Evolutionary conservation across 2,797 vertebrate species (phyloP).

Genomic region (Chrysocyon brachyurus): DNA sequence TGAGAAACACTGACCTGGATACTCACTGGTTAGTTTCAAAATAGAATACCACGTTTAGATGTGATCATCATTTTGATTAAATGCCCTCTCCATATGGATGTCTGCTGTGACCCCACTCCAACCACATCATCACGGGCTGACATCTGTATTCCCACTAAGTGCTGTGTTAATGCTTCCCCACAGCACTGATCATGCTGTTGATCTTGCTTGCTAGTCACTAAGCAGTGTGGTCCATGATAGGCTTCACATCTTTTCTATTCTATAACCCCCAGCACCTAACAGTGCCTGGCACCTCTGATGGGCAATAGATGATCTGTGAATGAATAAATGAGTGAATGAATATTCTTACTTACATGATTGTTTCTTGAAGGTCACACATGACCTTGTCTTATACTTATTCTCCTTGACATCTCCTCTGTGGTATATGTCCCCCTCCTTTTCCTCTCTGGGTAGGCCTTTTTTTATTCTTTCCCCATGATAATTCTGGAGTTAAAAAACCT

Average conservation of each 20-base stretch:
- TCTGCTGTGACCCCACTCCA: not conserved
- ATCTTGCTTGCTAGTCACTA: not conserved
- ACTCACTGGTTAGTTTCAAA: not conserved
- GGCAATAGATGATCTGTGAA: not conserved
- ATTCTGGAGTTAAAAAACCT: constrained; percentile 19
- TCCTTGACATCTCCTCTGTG: not conserved
- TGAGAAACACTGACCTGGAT: not conserved
- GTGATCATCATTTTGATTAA: not conserved
- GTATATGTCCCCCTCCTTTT: not conserved
- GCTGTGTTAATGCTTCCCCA: not conserved
- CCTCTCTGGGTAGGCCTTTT: not conserved
- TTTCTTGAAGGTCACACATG: not conserved
- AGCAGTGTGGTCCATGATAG: not conserved
- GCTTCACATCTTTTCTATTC: not conserved
- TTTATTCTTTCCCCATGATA: not conserved
- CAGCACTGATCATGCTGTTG: not conserved
- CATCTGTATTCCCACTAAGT: not conserved
- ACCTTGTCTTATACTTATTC: not conserved
- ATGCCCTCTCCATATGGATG: not conserved
- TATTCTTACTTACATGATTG: not conserved
- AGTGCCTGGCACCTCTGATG: not conserved
- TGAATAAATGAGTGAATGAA: not conserved
- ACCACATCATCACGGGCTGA: not conserved
- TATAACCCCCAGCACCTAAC: not conserved
- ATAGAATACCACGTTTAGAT: not conserved